These are phyloP conservation scores for Ceramica pisi DNA, from an alignment of 2,888 invertebrate species.

Conservation along the genomic window DNA sequence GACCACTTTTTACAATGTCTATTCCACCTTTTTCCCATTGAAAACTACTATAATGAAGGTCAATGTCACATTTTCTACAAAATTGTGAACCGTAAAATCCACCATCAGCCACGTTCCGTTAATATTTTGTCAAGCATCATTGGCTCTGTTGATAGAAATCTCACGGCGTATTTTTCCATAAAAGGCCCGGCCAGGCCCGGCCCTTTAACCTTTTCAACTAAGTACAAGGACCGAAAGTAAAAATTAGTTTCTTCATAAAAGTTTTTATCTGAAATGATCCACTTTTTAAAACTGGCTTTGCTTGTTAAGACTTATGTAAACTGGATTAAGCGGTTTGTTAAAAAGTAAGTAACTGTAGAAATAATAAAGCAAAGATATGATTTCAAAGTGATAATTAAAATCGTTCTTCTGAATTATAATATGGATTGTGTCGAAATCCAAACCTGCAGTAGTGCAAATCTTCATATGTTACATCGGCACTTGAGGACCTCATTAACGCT, in stretches of 20 bases:
- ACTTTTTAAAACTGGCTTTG: slow-evolving; percentile 48
- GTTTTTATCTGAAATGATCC: slow-evolving; percentile 38
- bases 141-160: slow-evolving; percentile 34
- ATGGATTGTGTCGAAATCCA: not conserved
- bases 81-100: not conserved
- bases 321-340: not conserved
- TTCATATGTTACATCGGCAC: too few species aligned
- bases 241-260: slow-evolving; percentile 49
- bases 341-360: not conserved
- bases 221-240: slow-evolving; percentile 60
- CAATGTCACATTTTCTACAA: not conserved
- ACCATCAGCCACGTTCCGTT: not conserved
- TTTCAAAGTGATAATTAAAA: not conserved
- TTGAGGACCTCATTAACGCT: too few species aligned
- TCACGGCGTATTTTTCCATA: slow-evolving; percentile 48
- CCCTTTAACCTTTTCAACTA: slow-evolving; percentile 46
- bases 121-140: slow-evolving; percentile 37
- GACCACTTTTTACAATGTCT: too few species aligned
- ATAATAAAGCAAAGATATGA: not conserved
- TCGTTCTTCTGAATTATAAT: not conserved
- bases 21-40: too few species aligned
- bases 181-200: slow-evolving; percentile 1
- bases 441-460: too few species aligned
- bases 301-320: slow-evolving; percentile 23
- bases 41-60: not conserved